phyloP scores from a whole-genome alignment of 2,888 invertebrate species.

The Choreutis nemorana region DNA sequence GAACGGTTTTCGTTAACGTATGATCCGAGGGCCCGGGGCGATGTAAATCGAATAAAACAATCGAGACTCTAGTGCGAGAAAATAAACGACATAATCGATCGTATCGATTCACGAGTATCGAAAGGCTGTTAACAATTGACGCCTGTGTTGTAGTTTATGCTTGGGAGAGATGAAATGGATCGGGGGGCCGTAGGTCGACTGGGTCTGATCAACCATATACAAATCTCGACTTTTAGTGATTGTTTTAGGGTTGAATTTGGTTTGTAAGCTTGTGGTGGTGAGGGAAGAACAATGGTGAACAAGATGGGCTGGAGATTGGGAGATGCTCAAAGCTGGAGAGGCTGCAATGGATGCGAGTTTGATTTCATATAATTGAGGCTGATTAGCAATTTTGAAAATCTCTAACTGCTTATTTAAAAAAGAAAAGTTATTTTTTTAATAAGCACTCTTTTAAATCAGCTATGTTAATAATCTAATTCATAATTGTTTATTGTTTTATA shows the following conservation, averaged over 20 bases:
- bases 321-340: no score
- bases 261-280: slow-evolving; percentile 7
- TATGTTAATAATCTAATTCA: no score
- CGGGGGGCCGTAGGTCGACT: slow-evolving; percentile 43
- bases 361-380: no score
- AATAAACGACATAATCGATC: slow-evolving; percentile 56
- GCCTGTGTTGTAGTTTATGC: slow-evolving; percentile 58
- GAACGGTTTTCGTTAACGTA: slow-evolving; percentile 22
- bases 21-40: slow-evolving; percentile 27
- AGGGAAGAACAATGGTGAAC: slow-evolving; percentile 37
- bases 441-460: no score
- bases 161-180: slow-evolving; percentile 56
- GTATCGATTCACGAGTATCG: slow-evolving; percentile 58
- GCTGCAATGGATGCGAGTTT: no score
- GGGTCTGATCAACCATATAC: neutral
- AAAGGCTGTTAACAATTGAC: slow-evolving; percentile 62
- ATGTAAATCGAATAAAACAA: slow-evolving; percentile 47
- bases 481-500: no score
- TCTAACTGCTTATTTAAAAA: no score
- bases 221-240: neutral
- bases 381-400: no score
- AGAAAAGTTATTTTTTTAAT: no score
- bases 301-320: slow-evolving; percentile 51
- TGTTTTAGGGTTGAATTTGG: slow-evolving; percentile 7
- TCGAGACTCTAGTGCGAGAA: slow-evolving; percentile 47